Conservation (phyloP, 2,113 vertebrate genomes). For the Macquaria ambigua region DNA sequence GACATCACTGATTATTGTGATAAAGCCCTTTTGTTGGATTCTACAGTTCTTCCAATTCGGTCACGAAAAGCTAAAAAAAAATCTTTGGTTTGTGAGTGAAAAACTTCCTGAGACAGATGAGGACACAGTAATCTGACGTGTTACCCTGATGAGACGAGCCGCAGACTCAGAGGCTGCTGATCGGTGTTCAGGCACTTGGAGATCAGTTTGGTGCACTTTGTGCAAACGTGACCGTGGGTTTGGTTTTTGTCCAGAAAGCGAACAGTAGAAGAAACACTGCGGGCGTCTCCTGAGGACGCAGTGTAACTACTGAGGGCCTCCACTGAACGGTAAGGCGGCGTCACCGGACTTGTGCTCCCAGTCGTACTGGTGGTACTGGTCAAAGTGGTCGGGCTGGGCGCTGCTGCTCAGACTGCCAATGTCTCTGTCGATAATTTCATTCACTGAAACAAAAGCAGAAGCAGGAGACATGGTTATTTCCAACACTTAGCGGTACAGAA, state of each 20-base stretch:
- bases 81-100: constrained; percentile 58
- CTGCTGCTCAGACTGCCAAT: constrained; percentile 55
- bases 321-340: constrained; percentile 23
- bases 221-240: constrained; percentile 17
- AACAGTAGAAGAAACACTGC: constrained; percentile 16
- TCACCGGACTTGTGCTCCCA: constrained; percentile 51
- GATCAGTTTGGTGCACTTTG: constrained; percentile 34
- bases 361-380: constrained; percentile 42
- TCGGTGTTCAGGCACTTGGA: constrained; percentile 67
- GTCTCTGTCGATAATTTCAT: constrained; percentile 84
- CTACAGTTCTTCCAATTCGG: constrained; percentile 11
- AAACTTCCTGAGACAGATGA: constrained; percentile 53
- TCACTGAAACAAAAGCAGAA: constrained; percentile 71
- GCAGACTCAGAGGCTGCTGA: neutral
- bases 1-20: neutral
- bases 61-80: constrained; percentile 1
- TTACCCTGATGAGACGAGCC: constrained; percentile 8
- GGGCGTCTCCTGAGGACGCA: neutral
- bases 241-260: neutral
- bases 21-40: constrained; percentile 22
- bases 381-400: constrained; percentile 25
- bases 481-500: neutral
- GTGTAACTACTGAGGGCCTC: constrained; percentile 25
- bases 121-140: neutral
- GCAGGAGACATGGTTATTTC: neutral